Evolutionary conservation across 2,113 vertebrate species (phyloP).

Genomic region (Cyphomyrus discorhynchus): DNA sequence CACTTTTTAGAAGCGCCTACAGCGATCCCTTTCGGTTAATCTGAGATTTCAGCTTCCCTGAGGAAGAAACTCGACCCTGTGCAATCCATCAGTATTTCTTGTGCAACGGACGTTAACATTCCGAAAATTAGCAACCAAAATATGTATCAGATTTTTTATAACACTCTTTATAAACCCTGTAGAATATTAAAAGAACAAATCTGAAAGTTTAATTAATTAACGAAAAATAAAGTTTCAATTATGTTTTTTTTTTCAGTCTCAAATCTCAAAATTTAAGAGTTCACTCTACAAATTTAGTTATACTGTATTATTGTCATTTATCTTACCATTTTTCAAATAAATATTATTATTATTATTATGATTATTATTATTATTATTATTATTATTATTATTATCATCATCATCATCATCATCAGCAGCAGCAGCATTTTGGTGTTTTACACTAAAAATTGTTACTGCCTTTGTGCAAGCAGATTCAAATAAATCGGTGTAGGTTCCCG

Average conservation of each 20-base stretch:
- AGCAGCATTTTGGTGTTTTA: not conserved
- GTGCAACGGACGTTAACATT: not conserved
- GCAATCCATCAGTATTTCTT: slow-evolving; percentile 7
- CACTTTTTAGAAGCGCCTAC: slow-evolving; percentile 66
- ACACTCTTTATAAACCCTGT: not conserved
- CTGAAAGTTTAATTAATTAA: not conserved
- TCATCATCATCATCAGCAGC: not conserved
- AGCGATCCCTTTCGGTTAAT: slow-evolving; percentile 73
- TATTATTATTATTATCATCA: not conserved
- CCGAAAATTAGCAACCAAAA: not conserved
- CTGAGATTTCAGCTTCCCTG: slow-evolving; percentile 54
- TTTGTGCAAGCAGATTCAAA: slow-evolving; percentile 29
- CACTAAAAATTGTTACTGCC: not conserved
- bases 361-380: not conserved
- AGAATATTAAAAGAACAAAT: not conserved
- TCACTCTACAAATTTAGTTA: not conserved
- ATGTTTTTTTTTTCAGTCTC: not conserved
- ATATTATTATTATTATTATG: not conserved
- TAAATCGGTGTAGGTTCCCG: slow-evolving; percentile 42
- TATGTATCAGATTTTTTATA: not conserved
- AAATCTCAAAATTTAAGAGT: not conserved
- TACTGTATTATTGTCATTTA: not conserved
- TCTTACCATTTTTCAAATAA: no score
- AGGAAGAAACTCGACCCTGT: slow-evolving; percentile 32
- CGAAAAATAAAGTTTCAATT: not conserved